Evolutionary conservation across 2,797 vertebrate genomes (phyloP), one percentile per base, ranked within the genome.

Genomic region (Carduelis carduelis): DNA sequence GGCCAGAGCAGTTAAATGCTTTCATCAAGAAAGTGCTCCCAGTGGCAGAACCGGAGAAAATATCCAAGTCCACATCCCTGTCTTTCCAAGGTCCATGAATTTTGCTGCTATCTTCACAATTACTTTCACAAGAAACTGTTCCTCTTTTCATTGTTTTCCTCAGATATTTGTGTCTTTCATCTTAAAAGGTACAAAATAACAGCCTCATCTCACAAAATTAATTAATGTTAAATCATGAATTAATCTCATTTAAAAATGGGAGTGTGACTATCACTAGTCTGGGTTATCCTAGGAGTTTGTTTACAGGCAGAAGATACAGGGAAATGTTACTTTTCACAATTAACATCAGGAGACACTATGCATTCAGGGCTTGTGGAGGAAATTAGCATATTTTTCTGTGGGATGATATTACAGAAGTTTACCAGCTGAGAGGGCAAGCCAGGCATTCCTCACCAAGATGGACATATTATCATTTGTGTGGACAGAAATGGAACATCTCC

Each of bases 91-190:
- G 50, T 44, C n/a, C 49, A 35, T 14, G 11, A 56, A 32, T 61
- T 81, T 87, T 90, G 50, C 32, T 82, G 28, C 39, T 79, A 5
- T 57, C 18, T 87, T 87, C 55, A 90, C 14, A 59, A n/a, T 24
- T 21, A 27, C 21, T 70, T 89, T 60, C 59, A 75, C 6, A 50
- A 59, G 11, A 59, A 90, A 82, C 17, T 65, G 20, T 63, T 89
- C 41, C 14, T 22, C 14, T 76, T 95, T 77, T 46, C 39, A 57
- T 14, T 12, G 10, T 65, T 90, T 69, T 70, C 44, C 49, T 64
- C 32, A 64, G 14, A 15, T 86, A 32, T 68, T 70, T 57, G 26
- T 60, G 46, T 14, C 12, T 81, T 78, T 39, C 50, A 50, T 39
- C 15, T 69, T 83, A 78, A n/a, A 83, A 75, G 49, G 35, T 70